phyloP scores from a whole-genome alignment of 2,888 invertebrate species.

The Mamestra brassicae region DNA sequence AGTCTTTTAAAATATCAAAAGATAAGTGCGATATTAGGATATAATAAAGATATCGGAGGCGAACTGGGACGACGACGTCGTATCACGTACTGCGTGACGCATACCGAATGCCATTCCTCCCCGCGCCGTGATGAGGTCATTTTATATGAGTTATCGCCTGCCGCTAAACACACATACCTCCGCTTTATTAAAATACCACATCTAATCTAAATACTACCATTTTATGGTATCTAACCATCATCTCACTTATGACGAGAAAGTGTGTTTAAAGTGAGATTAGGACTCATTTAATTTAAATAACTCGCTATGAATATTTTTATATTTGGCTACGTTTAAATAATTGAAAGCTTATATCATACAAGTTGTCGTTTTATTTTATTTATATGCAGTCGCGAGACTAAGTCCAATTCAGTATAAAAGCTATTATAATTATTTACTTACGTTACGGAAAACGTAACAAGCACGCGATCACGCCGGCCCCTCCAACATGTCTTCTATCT shows the following conservation, averaged over 20 bases:
- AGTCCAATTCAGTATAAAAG: slow-evolving; percentile 37
- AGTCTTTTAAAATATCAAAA: slow-evolving; percentile 32
- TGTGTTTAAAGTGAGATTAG: slow-evolving; percentile 20
- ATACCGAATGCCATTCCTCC: slow-evolving; percentile 77
- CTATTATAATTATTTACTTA: slow-evolving; percentile 66
- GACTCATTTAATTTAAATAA: slow-evolving; percentile 46
- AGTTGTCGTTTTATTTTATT: background rate
- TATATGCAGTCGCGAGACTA: slow-evolving; percentile 31
- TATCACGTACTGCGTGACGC: slow-evolving; percentile 80
- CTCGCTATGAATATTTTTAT: background rate
- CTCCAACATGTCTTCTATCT: slow-evolving; percentile 75
- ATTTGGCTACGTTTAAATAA: slow-evolving; percentile 2
- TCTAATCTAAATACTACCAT: slow-evolving; percentile 42
- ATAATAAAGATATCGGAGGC: slow-evolving; percentile 62
- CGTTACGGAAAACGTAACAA: slow-evolving; percentile 59
- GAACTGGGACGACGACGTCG: slow-evolving; percentile 74
- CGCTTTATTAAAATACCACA: slow-evolving; percentile 67
- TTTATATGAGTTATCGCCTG: slow-evolving; percentile 72
- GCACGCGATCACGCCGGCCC: slow-evolving; percentile 68
- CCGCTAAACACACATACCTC: slow-evolving; percentile 75
- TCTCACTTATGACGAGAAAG: slow-evolving; percentile 49
- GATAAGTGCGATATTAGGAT: slow-evolving; percentile 54
- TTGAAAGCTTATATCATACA: background rate
- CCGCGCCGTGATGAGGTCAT: slow-evolving; percentile 72
- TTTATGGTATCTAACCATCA: slow-evolving; percentile 12